Evolutionary conservation across 2,888 invertebrate genomes (phyloP).

Genomic region (Napeogenes inachia): DNA sequence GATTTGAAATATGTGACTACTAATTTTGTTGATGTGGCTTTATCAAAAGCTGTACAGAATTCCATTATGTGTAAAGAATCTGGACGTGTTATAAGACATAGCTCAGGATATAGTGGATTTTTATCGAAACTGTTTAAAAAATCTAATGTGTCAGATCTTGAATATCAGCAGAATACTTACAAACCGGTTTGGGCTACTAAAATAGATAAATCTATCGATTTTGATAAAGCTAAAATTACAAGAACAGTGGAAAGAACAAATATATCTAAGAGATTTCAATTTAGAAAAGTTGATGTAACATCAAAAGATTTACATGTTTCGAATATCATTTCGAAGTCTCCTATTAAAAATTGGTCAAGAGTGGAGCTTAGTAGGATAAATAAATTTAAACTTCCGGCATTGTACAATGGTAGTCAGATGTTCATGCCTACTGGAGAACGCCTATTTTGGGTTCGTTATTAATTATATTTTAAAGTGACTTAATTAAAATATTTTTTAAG

Average conservation of each 20-base stretch:
- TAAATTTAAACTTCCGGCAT: constrained; percentile 45
- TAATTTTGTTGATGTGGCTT: constrained; percentile 42
- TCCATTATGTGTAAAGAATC: constrained; percentile 38
- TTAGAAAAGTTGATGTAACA: constrained; percentile 33
- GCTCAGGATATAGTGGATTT: constrained; percentile 40
- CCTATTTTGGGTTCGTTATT: constrained; percentile 62
- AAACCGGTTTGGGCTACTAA: constrained; percentile 65
- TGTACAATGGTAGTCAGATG: constrained; percentile 62
- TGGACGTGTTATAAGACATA: constrained; percentile 9
- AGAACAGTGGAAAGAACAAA: constrained; percentile 36
- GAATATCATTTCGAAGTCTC: constrained; percentile 23
- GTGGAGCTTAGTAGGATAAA: constrained; percentile 49
- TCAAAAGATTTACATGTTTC: constrained; percentile 41
- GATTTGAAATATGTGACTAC: constrained; percentile 51
- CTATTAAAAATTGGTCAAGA: constrained; percentile 38
- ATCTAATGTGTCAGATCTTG: constrained; percentile 57
- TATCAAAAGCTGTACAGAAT: constrained; percentile 37
- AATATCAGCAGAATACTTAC: constrained; percentile 54
- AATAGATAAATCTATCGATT: constrained; percentile 36
- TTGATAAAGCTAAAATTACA: constrained; percentile 30
- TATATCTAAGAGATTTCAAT: constrained; percentile 39
- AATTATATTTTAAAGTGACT: no score
- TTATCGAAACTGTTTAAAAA: constrained; percentile 54
- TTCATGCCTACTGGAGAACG: constrained; percentile 63
- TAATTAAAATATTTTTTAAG: no score